Evolutionary conservation across 2,797 vertebrate genomes (phyloP).

Genomic region (Bryconaethiops microstoma): DNA sequence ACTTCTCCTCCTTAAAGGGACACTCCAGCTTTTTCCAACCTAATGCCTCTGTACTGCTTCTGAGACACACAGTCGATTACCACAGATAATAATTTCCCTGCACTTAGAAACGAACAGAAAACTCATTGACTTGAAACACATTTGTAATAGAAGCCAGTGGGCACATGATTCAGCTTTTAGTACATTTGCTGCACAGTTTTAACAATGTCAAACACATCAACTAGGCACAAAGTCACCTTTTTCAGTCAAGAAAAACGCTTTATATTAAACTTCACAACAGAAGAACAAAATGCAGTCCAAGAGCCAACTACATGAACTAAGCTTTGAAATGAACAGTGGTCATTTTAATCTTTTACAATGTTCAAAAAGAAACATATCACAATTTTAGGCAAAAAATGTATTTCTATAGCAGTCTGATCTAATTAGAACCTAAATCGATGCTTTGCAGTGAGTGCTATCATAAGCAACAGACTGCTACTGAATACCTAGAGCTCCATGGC

Average conservation of each 20-base stretch:
- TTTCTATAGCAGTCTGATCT: neutral
- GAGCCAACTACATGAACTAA: neutral
- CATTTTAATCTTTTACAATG: neutral
- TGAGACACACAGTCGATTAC: neutral
- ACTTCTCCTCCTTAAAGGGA: neutral
- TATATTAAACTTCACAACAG: neutral
- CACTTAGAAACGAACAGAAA: neutral
- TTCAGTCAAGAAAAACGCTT: neutral
- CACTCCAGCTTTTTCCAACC: neutral
- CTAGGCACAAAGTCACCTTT: neutral
- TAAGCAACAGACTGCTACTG: slow-evolving; percentile 17
- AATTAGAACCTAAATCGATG: neutral
- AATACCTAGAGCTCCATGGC: slow-evolving; percentile 22
- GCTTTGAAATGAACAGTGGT: neutral
- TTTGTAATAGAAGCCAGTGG: neutral
- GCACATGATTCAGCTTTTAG: neutral
- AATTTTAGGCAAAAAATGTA: neutral
- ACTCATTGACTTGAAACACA: neutral
- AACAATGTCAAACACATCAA: slow-evolving; percentile 1
- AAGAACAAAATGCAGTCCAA: neutral
- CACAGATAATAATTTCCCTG: neutral
- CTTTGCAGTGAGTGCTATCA: neutral
- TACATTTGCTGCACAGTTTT: neutral
- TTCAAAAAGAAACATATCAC: neutral
- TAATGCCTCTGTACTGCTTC: neutral